Percentiles rank a stretch among this genome's conserved stretches.
These are phyloP conservation scores for Rhea pennata DNA, from an alignment of 2,113 vertebrate genomes.

Conservation along the genomic window DNA sequence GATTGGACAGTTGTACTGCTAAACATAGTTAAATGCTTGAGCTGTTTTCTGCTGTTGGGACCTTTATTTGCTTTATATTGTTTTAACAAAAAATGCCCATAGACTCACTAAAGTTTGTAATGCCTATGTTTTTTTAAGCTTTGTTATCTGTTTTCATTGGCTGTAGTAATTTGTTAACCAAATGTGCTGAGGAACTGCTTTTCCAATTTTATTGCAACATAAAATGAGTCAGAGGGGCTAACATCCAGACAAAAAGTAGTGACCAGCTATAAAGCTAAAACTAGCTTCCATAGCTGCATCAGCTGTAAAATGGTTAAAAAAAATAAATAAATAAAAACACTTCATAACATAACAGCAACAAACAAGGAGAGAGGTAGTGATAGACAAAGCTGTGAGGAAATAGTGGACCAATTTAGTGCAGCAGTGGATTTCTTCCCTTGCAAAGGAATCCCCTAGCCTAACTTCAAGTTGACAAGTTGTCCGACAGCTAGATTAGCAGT, in stretches of 20 bases:
- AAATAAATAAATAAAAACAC: no score
- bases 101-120: not conserved
- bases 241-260: not conserved
- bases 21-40: not conserved
- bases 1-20: not conserved
- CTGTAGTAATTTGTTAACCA: not conserved
- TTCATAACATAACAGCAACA: not conserved
- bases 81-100: not conserved
- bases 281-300: not conserved
- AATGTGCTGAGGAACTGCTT: not conserved
- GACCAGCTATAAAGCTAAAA: not conserved
- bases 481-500: not conserved
- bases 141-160: not conserved
- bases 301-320: not conserved
- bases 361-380: not conserved
- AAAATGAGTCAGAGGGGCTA: not conserved
- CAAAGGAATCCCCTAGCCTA: accelerated
- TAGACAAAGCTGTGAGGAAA: not conserved
- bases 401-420: not conserved
- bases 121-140: not conserved
- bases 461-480: not conserved
- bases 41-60: not conserved
- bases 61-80: not conserved
- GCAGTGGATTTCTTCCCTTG: not conserved
- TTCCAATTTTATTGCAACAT: not conserved